Percentiles rank a stretch among this genome's conserved stretches.
These are phyloP conservation scores for Ceyx cyanopectus DNA, from an alignment of 2,113 vertebrate species.

Conservation along the genomic window DNA sequence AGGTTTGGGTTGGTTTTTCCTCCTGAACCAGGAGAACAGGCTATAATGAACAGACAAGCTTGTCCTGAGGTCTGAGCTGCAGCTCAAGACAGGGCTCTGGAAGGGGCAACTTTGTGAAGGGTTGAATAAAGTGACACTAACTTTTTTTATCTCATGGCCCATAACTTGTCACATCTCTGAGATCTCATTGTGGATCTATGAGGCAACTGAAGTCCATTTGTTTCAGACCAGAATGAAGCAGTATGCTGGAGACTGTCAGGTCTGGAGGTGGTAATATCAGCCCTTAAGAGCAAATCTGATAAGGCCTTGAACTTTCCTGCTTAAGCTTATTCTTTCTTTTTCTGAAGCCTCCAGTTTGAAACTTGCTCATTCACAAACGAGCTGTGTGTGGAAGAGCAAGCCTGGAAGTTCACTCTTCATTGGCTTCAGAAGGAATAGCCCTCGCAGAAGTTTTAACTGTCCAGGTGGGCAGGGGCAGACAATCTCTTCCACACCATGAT, in stretches of 20 bases:
- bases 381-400: background rate
- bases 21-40: conserved; percentile 20
- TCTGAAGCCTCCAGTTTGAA: background rate
- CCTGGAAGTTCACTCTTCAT: background rate
- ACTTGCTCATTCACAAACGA: accelerated
- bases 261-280: background rate
- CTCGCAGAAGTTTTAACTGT: background rate
- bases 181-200: accelerated
- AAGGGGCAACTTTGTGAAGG: background rate
- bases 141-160: background rate
- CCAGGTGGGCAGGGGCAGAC: background rate
- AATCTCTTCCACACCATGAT: background rate
- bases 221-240: background rate
- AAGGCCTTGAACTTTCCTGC: background rate
- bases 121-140: background rate
- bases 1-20: background rate
- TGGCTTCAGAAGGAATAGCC: accelerated
- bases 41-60: background rate
- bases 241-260: background rate
- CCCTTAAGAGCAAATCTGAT: background rate
- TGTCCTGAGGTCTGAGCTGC: background rate
- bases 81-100: background rate
- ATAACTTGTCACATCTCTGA: background rate
- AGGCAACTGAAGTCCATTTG: background rate
- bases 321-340: background rate